Evolutionary conservation across 2,113 vertebrate genomes (phyloP).

Genomic region (Erythrolamprus reginae): DNA sequence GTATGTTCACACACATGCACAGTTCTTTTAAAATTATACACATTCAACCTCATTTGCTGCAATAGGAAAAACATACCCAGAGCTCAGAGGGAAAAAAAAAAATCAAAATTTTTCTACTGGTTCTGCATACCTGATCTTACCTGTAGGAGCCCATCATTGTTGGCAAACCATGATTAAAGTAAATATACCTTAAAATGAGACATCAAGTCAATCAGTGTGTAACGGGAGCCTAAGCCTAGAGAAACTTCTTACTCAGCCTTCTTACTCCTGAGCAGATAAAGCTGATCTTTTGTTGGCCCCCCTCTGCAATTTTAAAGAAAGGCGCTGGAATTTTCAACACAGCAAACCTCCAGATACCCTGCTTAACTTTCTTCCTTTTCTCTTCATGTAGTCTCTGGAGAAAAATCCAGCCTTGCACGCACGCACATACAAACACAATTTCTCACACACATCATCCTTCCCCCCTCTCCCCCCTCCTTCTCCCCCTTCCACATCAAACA

Average conservation of each 20-base stretch:
- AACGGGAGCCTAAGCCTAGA: background rate
- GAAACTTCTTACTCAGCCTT: background rate
- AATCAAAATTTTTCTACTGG: no score
- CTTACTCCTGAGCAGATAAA: background rate
- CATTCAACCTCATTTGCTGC: no score
- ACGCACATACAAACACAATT: slow-evolving; percentile 5
- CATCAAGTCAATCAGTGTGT: background rate
- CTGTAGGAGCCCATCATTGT: no score
- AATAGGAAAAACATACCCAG: no score
- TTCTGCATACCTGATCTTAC: no score
- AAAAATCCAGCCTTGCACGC: slow-evolving; percentile 31
- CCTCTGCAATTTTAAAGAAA: background rate
- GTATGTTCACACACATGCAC: no score
- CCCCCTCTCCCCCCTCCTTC: background rate
- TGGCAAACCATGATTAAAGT: background rate
- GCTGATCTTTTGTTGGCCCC: background rate
- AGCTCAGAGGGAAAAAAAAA: no score
- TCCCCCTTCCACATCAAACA: slow-evolving; percentile 44
- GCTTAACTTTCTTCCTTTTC: background rate
- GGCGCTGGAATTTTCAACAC: slow-evolving; percentile 19
- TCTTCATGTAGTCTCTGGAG: background rate
- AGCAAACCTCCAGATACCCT: slow-evolving; percentile 15
- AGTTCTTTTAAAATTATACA: no score
- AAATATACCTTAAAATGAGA: background rate
- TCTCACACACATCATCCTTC: background rate